Conservation (phyloP, 2,888 invertebrate species). For the Psylliodes chrysocephalus region DNA sequence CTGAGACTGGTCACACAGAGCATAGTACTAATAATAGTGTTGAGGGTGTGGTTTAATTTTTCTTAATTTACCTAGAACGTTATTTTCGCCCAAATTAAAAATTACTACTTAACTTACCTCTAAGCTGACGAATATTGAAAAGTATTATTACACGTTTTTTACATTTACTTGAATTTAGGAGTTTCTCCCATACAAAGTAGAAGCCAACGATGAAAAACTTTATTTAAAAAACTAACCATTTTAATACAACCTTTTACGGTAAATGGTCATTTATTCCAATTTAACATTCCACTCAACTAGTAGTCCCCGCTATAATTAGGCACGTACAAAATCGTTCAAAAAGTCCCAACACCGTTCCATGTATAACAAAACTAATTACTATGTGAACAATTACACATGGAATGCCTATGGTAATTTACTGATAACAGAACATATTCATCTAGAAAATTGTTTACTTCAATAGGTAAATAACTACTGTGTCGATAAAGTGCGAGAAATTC, state of each 20-base stretch:
- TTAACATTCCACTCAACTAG: not conserved
- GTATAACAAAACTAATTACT: conserved; percentile 16
- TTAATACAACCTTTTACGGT: not conserved
- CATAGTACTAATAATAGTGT: too few relatives aligned
- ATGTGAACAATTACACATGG: not conserved
- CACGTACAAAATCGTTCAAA: conserved; percentile 15
- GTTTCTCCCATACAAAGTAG: too few relatives aligned
- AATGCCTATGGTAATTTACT: conserved; percentile 1
- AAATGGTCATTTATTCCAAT: not conserved
- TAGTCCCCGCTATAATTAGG: not conserved
- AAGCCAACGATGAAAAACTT: too few relatives aligned
- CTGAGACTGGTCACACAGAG: too few relatives aligned
- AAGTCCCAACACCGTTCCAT: not conserved
- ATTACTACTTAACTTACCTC: too few relatives aligned
- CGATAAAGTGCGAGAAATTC: not conserved
- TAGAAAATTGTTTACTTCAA: conserved; percentile 17
- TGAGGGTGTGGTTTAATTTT: too few relatives aligned
- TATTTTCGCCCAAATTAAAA: too few relatives aligned
- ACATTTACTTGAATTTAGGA: too few relatives aligned
- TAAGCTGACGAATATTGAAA: too few relatives aligned
- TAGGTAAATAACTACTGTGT: conserved; percentile 16
- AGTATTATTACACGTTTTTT: too few relatives aligned
- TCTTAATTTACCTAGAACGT: too few relatives aligned
- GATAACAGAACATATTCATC: conserved; percentile 17
- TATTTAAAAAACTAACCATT: not conserved